phyloP scores from a whole-genome alignment of 2,113 vertebrate species.

The Eulemur rufifrons region DNA sequence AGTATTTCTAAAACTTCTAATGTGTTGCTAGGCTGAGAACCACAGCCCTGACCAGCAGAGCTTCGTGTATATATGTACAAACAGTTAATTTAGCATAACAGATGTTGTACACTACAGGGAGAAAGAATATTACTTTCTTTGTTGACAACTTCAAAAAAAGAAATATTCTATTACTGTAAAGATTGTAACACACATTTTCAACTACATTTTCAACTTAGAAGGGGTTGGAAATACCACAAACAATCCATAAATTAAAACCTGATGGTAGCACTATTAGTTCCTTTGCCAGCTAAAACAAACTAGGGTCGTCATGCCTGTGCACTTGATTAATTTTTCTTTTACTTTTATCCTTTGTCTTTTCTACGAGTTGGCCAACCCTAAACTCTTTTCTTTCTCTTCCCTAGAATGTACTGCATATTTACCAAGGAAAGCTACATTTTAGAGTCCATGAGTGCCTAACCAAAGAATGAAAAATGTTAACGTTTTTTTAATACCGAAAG shows the following conservation, averaged over 20 bases:
- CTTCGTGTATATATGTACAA: too few relatives aligned
- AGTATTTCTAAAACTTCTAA: not conserved
- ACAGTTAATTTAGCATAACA: not conserved
- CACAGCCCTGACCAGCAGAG: not conserved
- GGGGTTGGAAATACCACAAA: constrained; percentile 70
- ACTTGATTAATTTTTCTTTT: constrained; percentile 74
- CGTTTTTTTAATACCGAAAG: constrained; percentile 66
- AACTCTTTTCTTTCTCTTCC: constrained; percentile 63
- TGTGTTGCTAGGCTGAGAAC: not conserved
- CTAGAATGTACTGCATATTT: not conserved
- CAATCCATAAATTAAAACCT: constrained; percentile 71
- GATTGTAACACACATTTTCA: constrained; percentile 61
- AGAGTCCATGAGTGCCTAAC: constrained; percentile 40
- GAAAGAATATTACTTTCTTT: constrained; percentile 1
- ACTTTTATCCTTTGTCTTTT: constrained; percentile 71
- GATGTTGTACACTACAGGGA: not conserved
- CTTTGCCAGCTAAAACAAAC: constrained; percentile 76
- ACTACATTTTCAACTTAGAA: constrained; percentile 68
- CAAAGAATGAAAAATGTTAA: constrained; percentile 60
- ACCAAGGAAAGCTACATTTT: constrained; percentile 41
- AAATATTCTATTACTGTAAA: constrained; percentile 19
- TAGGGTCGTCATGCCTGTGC: constrained; percentile 82
- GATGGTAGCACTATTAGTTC: constrained; percentile 74
- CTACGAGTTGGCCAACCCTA: constrained; percentile 60
- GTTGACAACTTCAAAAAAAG: not conserved